Conservation (phyloP, 2,113 vertebrate genomes). For the Arenaria interpres region DNA sequence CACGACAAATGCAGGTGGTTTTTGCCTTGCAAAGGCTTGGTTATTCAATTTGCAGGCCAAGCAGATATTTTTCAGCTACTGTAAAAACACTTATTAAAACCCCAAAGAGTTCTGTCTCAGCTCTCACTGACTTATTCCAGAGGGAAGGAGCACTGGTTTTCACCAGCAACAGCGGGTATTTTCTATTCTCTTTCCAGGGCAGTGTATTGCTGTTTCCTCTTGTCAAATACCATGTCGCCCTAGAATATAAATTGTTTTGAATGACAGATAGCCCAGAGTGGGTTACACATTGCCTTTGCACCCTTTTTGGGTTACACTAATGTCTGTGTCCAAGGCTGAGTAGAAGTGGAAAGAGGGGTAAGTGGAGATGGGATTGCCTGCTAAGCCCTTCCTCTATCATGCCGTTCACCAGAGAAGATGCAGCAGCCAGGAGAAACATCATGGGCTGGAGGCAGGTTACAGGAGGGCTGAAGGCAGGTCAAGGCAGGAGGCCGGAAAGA, state of each 20-base stretch:
- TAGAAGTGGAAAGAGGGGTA: neutral
- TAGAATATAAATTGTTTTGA: neutral
- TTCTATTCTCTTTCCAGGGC: neutral
- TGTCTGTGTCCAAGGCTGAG: neutral
- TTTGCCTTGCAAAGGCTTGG: neutral
- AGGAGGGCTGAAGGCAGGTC: too few relatives aligned
- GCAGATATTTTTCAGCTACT: neutral
- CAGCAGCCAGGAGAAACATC: neutral
- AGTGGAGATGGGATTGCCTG: neutral
- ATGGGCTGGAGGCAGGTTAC: neutral
- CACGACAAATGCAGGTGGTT: neutral
- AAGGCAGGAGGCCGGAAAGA: fast-evolving
- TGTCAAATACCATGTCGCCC: neutral
- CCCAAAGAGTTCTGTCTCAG: neutral
- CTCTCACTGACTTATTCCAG: neutral
- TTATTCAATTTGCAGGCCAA: neutral
- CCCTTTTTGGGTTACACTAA: neutral
- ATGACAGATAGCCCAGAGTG: neutral
- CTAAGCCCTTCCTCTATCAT: neutral
- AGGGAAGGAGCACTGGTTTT: neutral
- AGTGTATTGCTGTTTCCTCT: neutral
- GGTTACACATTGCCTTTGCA: neutral
- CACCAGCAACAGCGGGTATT: neutral
- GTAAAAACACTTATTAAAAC: neutral
- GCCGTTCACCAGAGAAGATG: neutral